Percentiles rank a stretch among this genome's conserved stretches.
phyloP scores from a whole-genome alignment of 2,888 invertebrate species.

The Tachina fera region DNA sequence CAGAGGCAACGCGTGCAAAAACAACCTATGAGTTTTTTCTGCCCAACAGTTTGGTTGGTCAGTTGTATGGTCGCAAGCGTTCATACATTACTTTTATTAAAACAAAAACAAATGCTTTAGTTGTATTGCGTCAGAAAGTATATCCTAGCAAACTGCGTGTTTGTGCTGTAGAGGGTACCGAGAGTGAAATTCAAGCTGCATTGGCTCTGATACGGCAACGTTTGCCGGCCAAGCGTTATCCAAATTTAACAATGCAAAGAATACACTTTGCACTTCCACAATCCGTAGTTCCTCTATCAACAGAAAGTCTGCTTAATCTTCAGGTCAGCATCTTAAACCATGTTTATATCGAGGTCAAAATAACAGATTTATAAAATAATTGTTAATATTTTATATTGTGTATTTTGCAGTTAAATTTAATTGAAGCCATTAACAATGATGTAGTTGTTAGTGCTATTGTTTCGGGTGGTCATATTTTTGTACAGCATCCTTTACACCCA shows the following conservation, averaged over 20 bases:
- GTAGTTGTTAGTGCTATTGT: slow-evolving; percentile 94
- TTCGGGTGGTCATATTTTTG: slow-evolving; percentile 94
- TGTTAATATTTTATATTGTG: slow-evolving; percentile 59
- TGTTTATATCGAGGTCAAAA: not conserved
- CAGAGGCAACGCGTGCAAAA: slow-evolving; percentile 79
- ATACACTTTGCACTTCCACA: slow-evolving; percentile 81
- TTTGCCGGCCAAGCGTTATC: slow-evolving; percentile 92
- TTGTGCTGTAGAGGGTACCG: slow-evolving; percentile 92
- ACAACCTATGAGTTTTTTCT: slow-evolving; percentile 87
- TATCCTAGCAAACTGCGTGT: slow-evolving; percentile 89
- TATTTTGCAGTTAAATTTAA: slow-evolving; percentile 88
- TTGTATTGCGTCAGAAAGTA: slow-evolving; percentile 89
- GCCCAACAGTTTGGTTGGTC: slow-evolving; percentile 90
- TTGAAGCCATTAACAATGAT: slow-evolving; percentile 96
- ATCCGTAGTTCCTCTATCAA: slow-evolving; percentile 81
- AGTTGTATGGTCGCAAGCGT: slow-evolving; percentile 93
- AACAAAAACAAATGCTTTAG: slow-evolving; percentile 89
- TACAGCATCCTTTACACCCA: slow-evolving; percentile 98
- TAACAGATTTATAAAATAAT: not conserved
- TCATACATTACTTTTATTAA: slow-evolving; percentile 92
- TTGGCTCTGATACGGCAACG: slow-evolving; percentile 92
- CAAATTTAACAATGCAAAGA: slow-evolving; percentile 88
- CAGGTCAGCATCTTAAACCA: slow-evolving; percentile 81
- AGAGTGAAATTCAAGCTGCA: slow-evolving; percentile 91
- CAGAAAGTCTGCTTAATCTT: slow-evolving; percentile 81